Evolutionary conservation across 2,113 vertebrate genomes (phyloP), one percentile per base, ranked within the genome.

Genomic region (Stegastes partitus): DNA sequence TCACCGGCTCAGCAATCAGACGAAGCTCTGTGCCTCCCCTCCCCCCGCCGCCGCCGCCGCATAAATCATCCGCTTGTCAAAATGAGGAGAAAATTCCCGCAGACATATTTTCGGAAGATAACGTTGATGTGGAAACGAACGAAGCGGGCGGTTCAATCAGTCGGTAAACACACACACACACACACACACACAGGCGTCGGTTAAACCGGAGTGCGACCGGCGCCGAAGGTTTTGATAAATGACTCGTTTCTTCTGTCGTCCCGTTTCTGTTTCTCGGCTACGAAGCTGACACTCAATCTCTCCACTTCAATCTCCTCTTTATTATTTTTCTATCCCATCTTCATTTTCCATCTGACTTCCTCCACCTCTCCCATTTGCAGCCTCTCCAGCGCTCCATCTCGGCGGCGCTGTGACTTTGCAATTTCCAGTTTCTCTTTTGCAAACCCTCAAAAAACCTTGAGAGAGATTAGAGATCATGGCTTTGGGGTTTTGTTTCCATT

Each of bases 41-140:
- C 8, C 31, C 31, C 5, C 8, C 31, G 1, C 31, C 31, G 8
- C 31, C 31, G 10, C 31, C 22, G 3, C 72, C 65, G 45, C 59
- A 83, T 83, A 65, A 87, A 90, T 83, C 64, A 85, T 80, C 59
- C 63, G 69, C 56, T 51, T 69, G 77, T 87, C 88, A 81, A 63
- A 78, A 69, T 1, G 4, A 77, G 78, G 61, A 62, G 63, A 79
- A 59, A 82, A 81, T 74, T 87, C 82, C 71, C 68, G 70, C 47
- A 77, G 84, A 85, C 82, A 79, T 83, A 74, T 74, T 85, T 83
- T 58, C 65, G 51, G 25, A n/a, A 77, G 67, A 81, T 68, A 83
- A 79, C 8, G 22, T 37, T 56, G 56, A 68, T 23, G 66, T 77
- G 79, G 69, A 77, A 74, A 77, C 10, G 42, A 61, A 54, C 1